Evolutionary conservation across 2,888 invertebrate genomes (phyloP), one percentile per base, ranked within the genome.

Genomic region (Xylophagus ater): DNA sequence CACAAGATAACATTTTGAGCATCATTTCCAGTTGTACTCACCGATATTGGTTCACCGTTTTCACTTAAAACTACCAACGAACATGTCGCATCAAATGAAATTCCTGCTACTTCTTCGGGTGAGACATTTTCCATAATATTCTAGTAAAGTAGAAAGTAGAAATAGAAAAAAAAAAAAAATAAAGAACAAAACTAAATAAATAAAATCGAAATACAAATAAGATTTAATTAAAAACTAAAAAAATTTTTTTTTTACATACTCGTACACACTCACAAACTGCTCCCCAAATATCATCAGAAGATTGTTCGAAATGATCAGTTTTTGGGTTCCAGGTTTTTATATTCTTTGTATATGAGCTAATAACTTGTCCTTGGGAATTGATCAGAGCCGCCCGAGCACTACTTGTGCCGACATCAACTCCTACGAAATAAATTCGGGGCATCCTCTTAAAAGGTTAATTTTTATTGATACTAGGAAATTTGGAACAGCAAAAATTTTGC

Each of bases 41-140:
- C 74, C 26, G 82, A 74, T 26, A 85, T 58, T 1, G 89, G 83
- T 17, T 72, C 65, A 10, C 76, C 77, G 43, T 77, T 65, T 49
- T 69, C 66, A 53, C 83, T 87, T 25, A 94, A 56, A 5, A 76
- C 81, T 1, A 88, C 94, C 43, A 96, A 64, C 0, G 94, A 94
- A 59, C 94, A 94, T 9, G 94, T 96, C 12, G 93, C 94, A 70
- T 92, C 93, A 68, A 94, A 94, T 4, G 93, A 92, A 51, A 96
- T 78, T 12, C 90, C 90, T 65, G 75, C 78, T n/a, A 90, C 71
- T 49, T 56, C 65, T 42, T 66, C 59, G 37, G 71, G 71, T 48
- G 69, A 62, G 45, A 74, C 58, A 39, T 67, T 67, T 32, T 58
- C 52, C n/a, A 68, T 61, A 9, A 83, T 76, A 54, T 71, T 67